These are phyloP conservation scores for Thoracochromis brauschi DNA, from an alignment of 2,113 vertebrate genomes.

Conservation along the genomic window DNA sequence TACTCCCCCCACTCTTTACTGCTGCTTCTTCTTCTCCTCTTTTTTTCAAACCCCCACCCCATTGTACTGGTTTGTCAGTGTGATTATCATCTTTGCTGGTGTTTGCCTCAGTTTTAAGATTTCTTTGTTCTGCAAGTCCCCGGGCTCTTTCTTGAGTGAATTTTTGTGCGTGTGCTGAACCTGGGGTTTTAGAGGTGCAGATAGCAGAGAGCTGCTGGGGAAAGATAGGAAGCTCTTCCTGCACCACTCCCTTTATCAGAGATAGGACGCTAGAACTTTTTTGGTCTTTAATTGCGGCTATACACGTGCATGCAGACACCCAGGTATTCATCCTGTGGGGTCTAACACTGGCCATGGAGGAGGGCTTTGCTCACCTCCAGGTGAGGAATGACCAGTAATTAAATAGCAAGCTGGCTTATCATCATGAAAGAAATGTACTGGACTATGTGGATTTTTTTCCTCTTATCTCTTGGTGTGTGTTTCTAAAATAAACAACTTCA, in stretches of 20 bases:
- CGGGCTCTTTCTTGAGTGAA: neutral
- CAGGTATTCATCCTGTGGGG: neutral
- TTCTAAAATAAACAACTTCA: neutral
- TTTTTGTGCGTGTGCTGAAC: neutral
- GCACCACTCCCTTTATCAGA: slow-evolving; percentile 50
- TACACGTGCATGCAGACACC: neutral
- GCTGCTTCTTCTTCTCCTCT: neutral
- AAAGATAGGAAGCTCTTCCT: slow-evolving; percentile 48
- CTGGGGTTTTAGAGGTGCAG: neutral
- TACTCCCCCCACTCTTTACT: too few relatives aligned
- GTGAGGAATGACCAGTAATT: neutral
- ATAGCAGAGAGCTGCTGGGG: slow-evolving; percentile 52
- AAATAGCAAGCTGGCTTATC: neutral
- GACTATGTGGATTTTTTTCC: neutral
- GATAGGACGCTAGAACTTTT: neutral
- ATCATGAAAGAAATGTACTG: neutral
- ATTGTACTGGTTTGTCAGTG: neutral
- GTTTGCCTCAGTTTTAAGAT: neutral
- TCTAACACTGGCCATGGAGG: neutral
- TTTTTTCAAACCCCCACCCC: neutral
- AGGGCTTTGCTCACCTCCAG: neutral
- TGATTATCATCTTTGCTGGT: neutral
- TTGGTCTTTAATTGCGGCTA: neutral
- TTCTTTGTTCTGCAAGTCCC: neutral
- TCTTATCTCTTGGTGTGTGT: neutral